Base-by-base conservation (phyloP, 2,888 invertebrate genomes). In the Chrysina gloriosa region DNA sequence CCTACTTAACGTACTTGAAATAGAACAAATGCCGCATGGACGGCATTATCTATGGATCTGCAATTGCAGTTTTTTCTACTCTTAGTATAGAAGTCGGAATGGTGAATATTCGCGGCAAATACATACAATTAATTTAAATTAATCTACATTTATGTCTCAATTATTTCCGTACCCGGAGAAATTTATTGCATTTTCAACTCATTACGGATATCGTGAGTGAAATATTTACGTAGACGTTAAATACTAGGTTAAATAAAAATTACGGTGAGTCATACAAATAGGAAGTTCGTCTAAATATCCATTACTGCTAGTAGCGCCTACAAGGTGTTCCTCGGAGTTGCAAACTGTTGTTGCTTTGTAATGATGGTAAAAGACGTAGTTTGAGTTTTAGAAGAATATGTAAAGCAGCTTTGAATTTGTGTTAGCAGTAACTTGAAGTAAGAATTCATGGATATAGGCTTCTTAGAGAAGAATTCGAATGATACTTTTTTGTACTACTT, bases 61-160 rank as follows among this genome's bases (percentile, higher is more conserved):
- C 11, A n/a, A 39, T 14, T 14, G 6, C 5, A 39, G 7, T 14
- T 23, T 39, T 25, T 58, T 23, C 23, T 58, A 6, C 9, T 5
- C 11, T 7, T 29, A 14, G 14, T 5, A 11, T 27, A n/a, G 2
- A 47, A 16, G n/a, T 14, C 21, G 36, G 7, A 23, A 39, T 31
- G 23, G 21, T 23, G 14, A 58, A 58, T 39, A 39, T 39, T 25
- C 11, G n/a, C 11, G 14, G 58, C 36, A 16, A 58, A 58, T 58
- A 39, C 45, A 23, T 11, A 42, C 58, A 56, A 66, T 66, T 66
- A 66, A 66, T 58, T 67, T 63, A 63, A 67, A 67, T 63, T 63
- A 67, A 63, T 67, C 63, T 31, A 67, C 67, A 63, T 63, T 39
- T 67, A 63, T 21, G 63, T 67, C 54, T 67, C 63, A 67, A 67